These are phyloP conservation scores for Serripes groenlandicus DNA, from an alignment of 2,888 invertebrate species.

Conservation along the genomic window DNA sequence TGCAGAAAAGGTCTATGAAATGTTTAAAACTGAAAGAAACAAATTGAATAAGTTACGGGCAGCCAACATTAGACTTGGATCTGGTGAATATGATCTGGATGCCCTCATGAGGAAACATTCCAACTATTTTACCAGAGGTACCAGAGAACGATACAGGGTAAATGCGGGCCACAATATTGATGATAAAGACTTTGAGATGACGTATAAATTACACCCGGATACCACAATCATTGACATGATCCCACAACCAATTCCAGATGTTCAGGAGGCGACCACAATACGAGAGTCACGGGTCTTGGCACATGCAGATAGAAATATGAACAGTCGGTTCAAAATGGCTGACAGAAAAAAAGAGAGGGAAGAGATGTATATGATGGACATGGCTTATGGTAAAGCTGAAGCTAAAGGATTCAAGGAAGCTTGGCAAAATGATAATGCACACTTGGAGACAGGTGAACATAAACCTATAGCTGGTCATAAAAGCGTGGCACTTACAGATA, in stretches of 20 bases:
- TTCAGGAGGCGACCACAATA: neutral
- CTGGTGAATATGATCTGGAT: neutral
- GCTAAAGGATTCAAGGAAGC: slow-evolving; percentile 1
- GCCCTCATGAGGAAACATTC: slow-evolving; percentile 18
- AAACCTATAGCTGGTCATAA: neutral
- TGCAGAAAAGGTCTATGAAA: slow-evolving; percentile 21
- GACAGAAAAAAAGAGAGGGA: slow-evolving; percentile 44
- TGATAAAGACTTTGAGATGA: slow-evolving; percentile 24
- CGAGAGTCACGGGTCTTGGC: neutral
- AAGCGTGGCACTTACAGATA: slow-evolving; percentile 2
- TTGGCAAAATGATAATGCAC: neutral
- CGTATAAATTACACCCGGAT: slow-evolving; percentile 15
- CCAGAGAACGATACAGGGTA: slow-evolving; percentile 39
- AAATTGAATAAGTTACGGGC: slow-evolving; percentile 7
- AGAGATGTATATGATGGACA: slow-evolving; percentile 62
- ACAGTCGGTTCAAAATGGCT: slow-evolving; percentile 14
- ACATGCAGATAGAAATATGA: slow-evolving; percentile 17
- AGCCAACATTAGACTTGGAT: slow-evolving; percentile 9
- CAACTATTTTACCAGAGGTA: slow-evolving; percentile 44
- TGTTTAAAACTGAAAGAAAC: slow-evolving; percentile 6
- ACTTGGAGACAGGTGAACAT: neutral
- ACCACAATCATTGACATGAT: slow-evolving; percentile 12
- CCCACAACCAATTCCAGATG: neutral
- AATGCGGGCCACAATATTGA: slow-evolving; percentile 25
- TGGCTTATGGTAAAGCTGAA: slow-evolving; percentile 41